Conservation (phyloP, 2,113 vertebrate genomes). For the Talpa occidentalis region DNA sequence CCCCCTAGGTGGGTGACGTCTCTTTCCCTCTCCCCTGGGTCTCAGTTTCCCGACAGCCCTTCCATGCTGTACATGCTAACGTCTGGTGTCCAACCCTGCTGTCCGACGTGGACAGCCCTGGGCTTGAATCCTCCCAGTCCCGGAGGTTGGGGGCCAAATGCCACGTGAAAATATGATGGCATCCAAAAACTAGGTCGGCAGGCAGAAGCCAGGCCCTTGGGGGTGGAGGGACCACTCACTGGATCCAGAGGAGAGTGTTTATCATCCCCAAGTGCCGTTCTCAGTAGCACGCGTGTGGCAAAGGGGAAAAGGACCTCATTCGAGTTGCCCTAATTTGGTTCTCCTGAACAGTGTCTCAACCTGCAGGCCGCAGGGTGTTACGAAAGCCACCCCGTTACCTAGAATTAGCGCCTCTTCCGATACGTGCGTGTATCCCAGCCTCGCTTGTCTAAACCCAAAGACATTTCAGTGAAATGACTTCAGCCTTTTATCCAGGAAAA, state of each 20-base stretch:
- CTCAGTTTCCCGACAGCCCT: neutral
- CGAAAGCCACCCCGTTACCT: constrained; percentile 50
- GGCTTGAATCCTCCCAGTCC: neutral
- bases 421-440: neutral
- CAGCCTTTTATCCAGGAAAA: constrained; percentile 16
- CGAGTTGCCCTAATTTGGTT: neutral
- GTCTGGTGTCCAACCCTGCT: neutral
- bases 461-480: neutral
- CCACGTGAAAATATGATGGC: neutral
- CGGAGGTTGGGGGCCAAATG: neutral
- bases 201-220: too few species aligned
- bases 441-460: neutral
- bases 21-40: neutral
- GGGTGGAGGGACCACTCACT: neutral
- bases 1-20: neutral
- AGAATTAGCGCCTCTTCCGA: neutral
- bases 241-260: neutral
- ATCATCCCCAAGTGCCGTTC: neutral
- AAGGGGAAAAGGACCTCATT: neutral
- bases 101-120: too few species aligned
- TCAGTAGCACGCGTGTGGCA: neutral
- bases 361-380: neutral
- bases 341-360: neutral
- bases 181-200: neutral
- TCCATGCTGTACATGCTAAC: neutral